Evolutionary conservation across 2,888 invertebrate species (phyloP).

Genomic region (Empis stercorea): DNA sequence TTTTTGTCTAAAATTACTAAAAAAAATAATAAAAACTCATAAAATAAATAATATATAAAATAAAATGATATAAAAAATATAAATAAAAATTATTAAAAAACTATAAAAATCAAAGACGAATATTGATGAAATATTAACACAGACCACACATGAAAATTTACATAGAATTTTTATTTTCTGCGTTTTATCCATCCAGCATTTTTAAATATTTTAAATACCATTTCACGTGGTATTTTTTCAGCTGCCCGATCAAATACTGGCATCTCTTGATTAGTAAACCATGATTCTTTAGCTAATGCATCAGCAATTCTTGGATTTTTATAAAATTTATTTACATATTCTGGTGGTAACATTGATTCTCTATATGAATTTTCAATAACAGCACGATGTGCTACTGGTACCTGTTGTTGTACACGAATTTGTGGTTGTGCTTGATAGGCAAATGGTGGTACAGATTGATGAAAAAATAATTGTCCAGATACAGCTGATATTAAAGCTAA

Average conservation of each 20-base stretch:
- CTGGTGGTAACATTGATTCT: slow-evolving; percentile 58
- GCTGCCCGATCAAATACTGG: slow-evolving; percentile 66
- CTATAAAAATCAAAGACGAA: background rate
- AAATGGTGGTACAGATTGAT: slow-evolving; percentile 3
- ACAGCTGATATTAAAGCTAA: slow-evolving; percentile 1
- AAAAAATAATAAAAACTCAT: background rate
- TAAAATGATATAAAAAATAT: background rate
- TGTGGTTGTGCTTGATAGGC: slow-evolving; percentile 6
- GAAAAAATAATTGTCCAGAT: slow-evolving; percentile 6
- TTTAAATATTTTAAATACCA: slow-evolving; percentile 61
- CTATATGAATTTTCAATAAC: slow-evolving; percentile 57
- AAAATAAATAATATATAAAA: slow-evolving; percentile 1
- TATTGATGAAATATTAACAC: background rate
- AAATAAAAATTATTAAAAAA: background rate
- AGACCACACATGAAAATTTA: background rate
- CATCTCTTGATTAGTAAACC: slow-evolving; percentile 65
- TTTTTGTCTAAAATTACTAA: background rate
- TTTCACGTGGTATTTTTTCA: slow-evolving; percentile 64
- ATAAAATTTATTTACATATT: slow-evolving; percentile 54
- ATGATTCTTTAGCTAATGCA: slow-evolving; percentile 63
- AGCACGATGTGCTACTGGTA: slow-evolving; percentile 49
- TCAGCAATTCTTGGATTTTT: slow-evolving; percentile 62
- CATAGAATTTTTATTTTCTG: slow-evolving; percentile 14
- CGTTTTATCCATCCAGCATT: slow-evolving; percentile 47
- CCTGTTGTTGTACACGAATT: slow-evolving; percentile 16